phyloP scores from a whole-genome alignment of 1,140 invertebrate species.

The Drosophila novamexicana region DNA sequence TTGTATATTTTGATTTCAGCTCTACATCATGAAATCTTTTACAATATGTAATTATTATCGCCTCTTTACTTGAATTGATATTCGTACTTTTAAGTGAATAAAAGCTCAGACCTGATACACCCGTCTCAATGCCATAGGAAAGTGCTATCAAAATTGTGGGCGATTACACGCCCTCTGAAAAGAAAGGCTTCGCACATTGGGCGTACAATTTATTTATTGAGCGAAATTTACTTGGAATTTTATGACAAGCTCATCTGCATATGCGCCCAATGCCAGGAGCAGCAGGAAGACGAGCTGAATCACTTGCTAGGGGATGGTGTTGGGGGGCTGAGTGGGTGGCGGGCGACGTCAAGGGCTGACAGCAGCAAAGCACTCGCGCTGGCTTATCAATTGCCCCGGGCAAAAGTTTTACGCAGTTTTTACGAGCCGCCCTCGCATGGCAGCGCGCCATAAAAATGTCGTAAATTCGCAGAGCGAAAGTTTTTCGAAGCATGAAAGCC shows the following conservation, averaged over 20 bases:
- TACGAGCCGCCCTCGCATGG: constrained; percentile 73
- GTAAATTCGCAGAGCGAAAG: constrained; percentile 79
- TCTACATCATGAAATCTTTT: too few species aligned
- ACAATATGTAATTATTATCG: too few species aligned
- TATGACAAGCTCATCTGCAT: constrained; percentile 76
- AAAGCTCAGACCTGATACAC: not conserved
- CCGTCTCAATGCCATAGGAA: not conserved
- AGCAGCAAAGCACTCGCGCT: constrained; percentile 10
- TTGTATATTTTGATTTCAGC: too few species aligned
- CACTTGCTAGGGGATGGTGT: constrained; percentile 9
- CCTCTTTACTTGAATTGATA: too few species aligned
- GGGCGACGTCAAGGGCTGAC: constrained; percentile 18
- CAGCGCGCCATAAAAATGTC: constrained; percentile 79
- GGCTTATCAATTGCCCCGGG: constrained; percentile 61
- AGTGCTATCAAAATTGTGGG: constrained; percentile 19
- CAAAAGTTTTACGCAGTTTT: constrained; percentile 76
- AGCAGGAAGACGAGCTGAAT: constrained; percentile 20
- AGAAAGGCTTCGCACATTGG: constrained; percentile 72
- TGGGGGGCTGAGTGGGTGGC: not conserved
- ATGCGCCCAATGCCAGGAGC: constrained; percentile 37
- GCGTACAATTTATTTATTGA: constrained; percentile 72
- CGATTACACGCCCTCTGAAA: constrained; percentile 26
- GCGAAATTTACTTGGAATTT: constrained; percentile 56
- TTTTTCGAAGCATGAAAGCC: constrained; percentile 58
- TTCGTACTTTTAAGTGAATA: not conserved